Evolutionary conservation across 2,888 invertebrate genomes (phyloP).

Genomic region (Thalpophila matura): DNA sequence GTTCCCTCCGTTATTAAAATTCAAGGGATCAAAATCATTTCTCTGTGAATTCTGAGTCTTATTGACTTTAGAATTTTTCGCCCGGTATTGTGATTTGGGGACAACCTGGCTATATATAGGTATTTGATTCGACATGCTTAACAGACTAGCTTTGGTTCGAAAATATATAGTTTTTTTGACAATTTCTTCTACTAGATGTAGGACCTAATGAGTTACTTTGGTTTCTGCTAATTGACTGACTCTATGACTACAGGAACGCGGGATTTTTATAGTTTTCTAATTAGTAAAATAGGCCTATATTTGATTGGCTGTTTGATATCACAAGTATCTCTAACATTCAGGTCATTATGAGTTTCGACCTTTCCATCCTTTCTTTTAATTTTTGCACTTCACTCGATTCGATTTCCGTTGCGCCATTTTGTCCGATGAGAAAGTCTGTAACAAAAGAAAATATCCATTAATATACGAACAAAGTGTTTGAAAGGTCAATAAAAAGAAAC

Average conservation of each 20-base stretch:
- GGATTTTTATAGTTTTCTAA: conserved; percentile 57
- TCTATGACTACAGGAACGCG: conserved; percentile 84
- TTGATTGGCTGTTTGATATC: conserved; percentile 66
- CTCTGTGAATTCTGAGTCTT: conserved; percentile 76
- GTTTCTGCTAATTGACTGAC: conserved; percentile 85
- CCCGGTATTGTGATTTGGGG: conserved; percentile 83
- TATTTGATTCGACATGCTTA: conserved; percentile 87
- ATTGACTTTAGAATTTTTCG: conserved; percentile 71
- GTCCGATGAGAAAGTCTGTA: conserved; percentile 58
- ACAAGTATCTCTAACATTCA: conserved; percentile 62
- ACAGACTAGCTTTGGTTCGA: conserved; percentile 83
- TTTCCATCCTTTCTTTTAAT: conserved; percentile 22
- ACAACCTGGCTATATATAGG: conserved; percentile 89
- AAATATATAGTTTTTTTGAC: conserved; percentile 65
- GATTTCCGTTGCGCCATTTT: conserved; percentile 50
- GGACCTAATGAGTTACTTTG: conserved; percentile 74
- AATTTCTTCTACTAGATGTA: conserved; percentile 49
- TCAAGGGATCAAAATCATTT: conserved; percentile 92
- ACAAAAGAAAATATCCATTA: conserved; percentile 57
- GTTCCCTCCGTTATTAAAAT: conserved; percentile 91
- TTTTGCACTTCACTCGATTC: conserved; percentile 32
- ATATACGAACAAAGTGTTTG: conserved; percentile 19
- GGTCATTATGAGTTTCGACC: conserved; percentile 51
- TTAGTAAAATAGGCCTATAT: conserved; percentile 71
- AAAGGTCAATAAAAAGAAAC: conserved; percentile 21